Conservation (phyloP, 2,113 vertebrate species). For the Aegithalos caudatus region DNA sequence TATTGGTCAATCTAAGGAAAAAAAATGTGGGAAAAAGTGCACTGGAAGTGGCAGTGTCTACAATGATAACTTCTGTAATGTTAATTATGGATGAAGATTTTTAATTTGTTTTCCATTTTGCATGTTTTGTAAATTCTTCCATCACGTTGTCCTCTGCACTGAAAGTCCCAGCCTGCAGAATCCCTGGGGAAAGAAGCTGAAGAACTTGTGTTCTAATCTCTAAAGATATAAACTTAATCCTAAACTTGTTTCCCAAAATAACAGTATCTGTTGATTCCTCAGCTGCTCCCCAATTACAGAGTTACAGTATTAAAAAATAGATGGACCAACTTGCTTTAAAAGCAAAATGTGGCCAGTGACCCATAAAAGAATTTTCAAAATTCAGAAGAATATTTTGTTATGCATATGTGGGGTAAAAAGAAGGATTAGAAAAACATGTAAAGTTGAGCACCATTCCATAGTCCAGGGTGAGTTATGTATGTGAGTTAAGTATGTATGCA, state of each 20-base stretch:
- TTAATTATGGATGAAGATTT: not conserved
- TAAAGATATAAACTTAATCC: not conserved
- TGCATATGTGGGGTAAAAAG: not conserved
- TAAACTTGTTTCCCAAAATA: not conserved
- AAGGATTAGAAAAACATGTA: not conserved
- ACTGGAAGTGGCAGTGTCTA: not conserved
- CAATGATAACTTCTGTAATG: not conserved
- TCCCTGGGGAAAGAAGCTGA: not conserved
- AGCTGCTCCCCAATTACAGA: not conserved
- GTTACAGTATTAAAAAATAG: not conserved
- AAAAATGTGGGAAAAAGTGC: not conserved
- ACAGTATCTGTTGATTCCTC: not conserved
- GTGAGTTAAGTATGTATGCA: too few relatives aligned
- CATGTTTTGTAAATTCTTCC: not conserved
- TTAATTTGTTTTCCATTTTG: not conserved
- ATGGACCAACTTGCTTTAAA: not conserved
- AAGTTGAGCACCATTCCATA: not conserved
- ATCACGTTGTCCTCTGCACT: not conserved
- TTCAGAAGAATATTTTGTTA: not conserved
- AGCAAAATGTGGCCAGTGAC: not conserved
- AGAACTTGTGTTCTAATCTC: not conserved
- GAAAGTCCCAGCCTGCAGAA: not conserved
- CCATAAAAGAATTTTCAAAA: not conserved
- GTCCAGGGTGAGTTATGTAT: not conserved
- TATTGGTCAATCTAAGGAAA: not conserved